These are phyloP conservation scores for Erythrocebus patas DNA, from an alignment of 2,113 vertebrate species.

Conservation along the genomic window DNA sequence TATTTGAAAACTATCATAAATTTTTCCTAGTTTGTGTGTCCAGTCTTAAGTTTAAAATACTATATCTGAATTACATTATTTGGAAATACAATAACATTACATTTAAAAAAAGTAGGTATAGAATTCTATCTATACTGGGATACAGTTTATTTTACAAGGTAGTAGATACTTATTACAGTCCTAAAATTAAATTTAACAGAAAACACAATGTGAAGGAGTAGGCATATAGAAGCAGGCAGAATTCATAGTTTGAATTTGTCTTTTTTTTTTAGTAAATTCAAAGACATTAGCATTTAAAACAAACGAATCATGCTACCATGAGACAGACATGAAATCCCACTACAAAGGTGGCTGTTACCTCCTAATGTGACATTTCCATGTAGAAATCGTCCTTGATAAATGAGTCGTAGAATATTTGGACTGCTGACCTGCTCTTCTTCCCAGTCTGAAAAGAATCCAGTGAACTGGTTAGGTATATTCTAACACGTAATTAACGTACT, in stretches of 20 bases:
- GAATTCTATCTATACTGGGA: slow-evolving; percentile 18
- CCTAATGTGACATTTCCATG: slow-evolving; percentile 99
- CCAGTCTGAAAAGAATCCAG: slow-evolving; percentile 89
- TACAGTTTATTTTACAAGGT: slow-evolving; percentile 43
- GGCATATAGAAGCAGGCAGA: background rate
- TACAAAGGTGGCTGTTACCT: slow-evolving; percentile 85
- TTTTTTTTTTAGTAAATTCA: background rate
- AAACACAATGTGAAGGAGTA: background rate
- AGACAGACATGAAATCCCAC: background rate
- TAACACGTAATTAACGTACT: background rate
- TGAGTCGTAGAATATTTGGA: slow-evolving; percentile 96
- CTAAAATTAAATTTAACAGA: slow-evolving; percentile 43
- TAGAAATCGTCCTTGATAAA: slow-evolving; percentile 99
- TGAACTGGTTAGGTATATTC: slow-evolving; percentile 37
- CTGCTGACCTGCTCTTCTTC: slow-evolving; percentile 98
- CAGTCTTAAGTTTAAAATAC: slow-evolving; percentile 29
- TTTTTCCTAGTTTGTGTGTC: background rate
- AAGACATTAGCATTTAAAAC: slow-evolving; percentile 29
- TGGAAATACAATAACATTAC: slow-evolving; percentile 15
- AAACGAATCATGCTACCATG: slow-evolving; percentile 31
- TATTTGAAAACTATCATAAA: slow-evolving; percentile 28
- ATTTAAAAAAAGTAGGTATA: slow-evolving; percentile 42
- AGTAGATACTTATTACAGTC: background rate
- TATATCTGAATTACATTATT: background rate
- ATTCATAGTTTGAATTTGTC: background rate